Percentiles rank a stretch among this genome's conserved stretches.
Evolutionary conservation across 2,113 vertebrate species (phyloP).

Genomic region (Mastomys natalensis): DNA sequence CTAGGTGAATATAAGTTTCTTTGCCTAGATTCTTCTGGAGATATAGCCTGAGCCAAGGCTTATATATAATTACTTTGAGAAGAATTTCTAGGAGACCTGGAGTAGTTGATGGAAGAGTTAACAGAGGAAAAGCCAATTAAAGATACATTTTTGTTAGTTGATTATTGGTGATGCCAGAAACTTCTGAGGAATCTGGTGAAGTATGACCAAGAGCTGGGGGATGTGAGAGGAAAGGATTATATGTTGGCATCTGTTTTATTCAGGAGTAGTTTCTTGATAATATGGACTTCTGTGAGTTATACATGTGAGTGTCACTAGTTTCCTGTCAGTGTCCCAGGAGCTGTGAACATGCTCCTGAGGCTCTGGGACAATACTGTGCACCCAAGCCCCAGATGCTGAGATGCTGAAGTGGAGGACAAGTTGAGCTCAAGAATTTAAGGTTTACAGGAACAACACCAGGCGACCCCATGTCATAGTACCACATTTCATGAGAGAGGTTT

Average conservation of each 20-base stretch:
- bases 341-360: not conserved
- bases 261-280: not conserved
- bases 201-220: not conserved
- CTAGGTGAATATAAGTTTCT: not conserved
- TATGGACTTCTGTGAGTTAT: not conserved
- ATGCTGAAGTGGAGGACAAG: too few species aligned
- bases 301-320: not conserved
- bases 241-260: not conserved
- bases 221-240: not conserved
- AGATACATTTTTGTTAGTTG: not conserved
- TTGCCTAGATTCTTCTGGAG: not conserved
- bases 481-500: not conserved
- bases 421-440: not conserved
- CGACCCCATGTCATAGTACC: not conserved
- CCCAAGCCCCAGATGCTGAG: not conserved
- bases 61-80: slow-evolving; percentile 39
- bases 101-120: not conserved
- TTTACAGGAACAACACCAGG: not conserved
- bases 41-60: not conserved
- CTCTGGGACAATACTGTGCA: too few species aligned
- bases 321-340: not conserved
- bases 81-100: not conserved
- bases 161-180: not conserved
- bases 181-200: not conserved
- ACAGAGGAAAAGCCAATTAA: slow-evolving; percentile 5